Percentiles rank a stretch among this genome's conserved stretches.
Evolutionary conservation across 2,888 invertebrate genomes (phyloP).

Genomic region (Synergus japonicus): DNA sequence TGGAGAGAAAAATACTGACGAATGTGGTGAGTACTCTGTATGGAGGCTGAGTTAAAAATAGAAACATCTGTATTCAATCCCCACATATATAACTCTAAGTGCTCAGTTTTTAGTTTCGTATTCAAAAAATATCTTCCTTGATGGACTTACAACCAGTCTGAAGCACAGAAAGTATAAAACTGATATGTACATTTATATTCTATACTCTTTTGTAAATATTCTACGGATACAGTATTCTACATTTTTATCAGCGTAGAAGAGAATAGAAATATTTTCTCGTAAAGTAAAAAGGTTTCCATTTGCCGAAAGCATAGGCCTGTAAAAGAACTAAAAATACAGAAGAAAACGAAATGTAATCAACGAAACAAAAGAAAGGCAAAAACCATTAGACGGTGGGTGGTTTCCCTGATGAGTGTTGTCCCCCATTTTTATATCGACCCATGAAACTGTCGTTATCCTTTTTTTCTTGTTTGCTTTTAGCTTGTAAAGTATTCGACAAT

Average conservation of each 20-base stretch:
- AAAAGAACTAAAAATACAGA: conserved; percentile 1
- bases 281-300: neutral
- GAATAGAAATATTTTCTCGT: neutral
- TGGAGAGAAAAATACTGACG: conserved; percentile 1
- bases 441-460: neutral
- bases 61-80: conserved; percentile 1
- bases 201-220: neutral
- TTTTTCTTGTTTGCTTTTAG: neutral
- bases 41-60: neutral
- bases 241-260: neutral
- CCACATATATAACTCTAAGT: neutral
- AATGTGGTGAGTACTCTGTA: neutral
- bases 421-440: neutral
- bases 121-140: neutral
- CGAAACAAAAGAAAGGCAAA: neutral
- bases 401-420: neutral
- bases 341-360: conserved; percentile 11
- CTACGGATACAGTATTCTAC: neutral
- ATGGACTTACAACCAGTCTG: neutral
- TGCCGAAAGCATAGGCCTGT: neutral
- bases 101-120: neutral
- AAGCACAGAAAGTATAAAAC: neutral
- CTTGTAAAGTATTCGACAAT: neutral
- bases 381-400: neutral
- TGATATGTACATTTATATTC: neutral